These are phyloP conservation scores for Himalopsyche tibetana DNA, from an alignment of 2,888 invertebrate species.

Conservation along the genomic window DNA sequence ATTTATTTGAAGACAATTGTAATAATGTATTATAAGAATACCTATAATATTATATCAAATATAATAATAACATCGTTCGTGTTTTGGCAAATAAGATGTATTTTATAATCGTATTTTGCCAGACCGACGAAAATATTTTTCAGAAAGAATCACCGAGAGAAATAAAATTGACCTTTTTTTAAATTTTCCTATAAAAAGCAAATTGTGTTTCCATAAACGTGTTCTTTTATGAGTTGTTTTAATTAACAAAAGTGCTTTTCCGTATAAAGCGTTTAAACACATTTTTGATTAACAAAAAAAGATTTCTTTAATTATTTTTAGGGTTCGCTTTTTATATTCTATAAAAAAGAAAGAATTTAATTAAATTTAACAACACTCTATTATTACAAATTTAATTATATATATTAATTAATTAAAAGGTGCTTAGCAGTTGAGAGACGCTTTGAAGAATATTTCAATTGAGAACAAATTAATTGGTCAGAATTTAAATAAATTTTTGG, in stretches of 20 bases:
- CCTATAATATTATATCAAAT: too few relatives aligned
- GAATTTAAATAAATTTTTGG: too few relatives aligned
- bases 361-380: too few relatives aligned
- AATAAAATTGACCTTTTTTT: neutral
- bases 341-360: too few relatives aligned
- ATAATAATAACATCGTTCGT: too few relatives aligned
- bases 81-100: neutral
- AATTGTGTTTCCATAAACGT: neutral
- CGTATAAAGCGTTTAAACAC: neutral
- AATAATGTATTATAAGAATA: neutral
- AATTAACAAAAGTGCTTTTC: slow-evolving; percentile 8
- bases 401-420: too few relatives aligned
- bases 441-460: too few relatives aligned
- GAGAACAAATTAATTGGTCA: too few relatives aligned
- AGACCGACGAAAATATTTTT: neutral
- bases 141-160: too few relatives aligned
- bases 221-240: neutral
- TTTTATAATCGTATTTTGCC: neutral
- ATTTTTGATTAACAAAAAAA: neutral
- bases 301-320: neutral
- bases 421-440: too few relatives aligned
- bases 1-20: neutral
- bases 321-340: too few relatives aligned
- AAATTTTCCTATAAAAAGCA: neutral
- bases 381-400: too few relatives aligned